phyloP scores from a whole-genome alignment of 2,888 invertebrate species.

The Cataglyphis livida region DNA sequence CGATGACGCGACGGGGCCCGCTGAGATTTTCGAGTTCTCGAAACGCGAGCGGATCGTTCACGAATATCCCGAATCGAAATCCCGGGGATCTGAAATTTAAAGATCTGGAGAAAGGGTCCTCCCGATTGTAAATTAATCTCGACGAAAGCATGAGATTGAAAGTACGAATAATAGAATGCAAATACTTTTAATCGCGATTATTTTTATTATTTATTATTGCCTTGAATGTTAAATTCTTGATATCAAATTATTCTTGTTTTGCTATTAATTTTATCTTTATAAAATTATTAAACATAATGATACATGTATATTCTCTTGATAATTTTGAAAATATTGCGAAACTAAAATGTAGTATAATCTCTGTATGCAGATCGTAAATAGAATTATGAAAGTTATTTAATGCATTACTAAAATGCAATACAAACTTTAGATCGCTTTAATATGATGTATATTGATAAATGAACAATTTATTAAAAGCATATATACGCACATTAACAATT shows the following conservation, averaged over 20 bases:
- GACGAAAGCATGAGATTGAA: slow-evolving; percentile 6
- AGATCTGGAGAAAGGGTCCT: slow-evolving; percentile 14
- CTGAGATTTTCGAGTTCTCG: slow-evolving; percentile 67
- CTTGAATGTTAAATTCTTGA: slow-evolving; percentile 1
- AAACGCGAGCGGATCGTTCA: slow-evolving; percentile 37
- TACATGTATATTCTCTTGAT: not conserved
- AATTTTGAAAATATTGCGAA: slow-evolving; percentile 7
- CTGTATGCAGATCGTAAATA: not conserved
- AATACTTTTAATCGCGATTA: not conserved
- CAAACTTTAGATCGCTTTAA: slow-evolving; percentile 25
- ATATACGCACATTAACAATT: not conserved
- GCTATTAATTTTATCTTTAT: not conserved
- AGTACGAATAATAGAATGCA: not conserved
- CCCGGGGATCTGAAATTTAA: slow-evolving; percentile 46
- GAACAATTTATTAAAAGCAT: slow-evolving; percentile 11
- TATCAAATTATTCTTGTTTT: not conserved
- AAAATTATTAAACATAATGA: not conserved
- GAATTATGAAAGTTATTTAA: slow-evolving; percentile 12
- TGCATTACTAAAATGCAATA: slow-evolving; percentile 17
- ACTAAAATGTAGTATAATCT: not conserved
- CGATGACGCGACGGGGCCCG: slow-evolving; percentile 63
- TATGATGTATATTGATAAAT: slow-evolving; percentile 12
- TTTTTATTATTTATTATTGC: not conserved
- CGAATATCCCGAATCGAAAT: slow-evolving; percentile 36
- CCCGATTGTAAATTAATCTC: slow-evolving; percentile 49